phyloP scores from a whole-genome alignment of 2,113 vertebrate genomes.

The Ondatra zibethicus region DNA sequence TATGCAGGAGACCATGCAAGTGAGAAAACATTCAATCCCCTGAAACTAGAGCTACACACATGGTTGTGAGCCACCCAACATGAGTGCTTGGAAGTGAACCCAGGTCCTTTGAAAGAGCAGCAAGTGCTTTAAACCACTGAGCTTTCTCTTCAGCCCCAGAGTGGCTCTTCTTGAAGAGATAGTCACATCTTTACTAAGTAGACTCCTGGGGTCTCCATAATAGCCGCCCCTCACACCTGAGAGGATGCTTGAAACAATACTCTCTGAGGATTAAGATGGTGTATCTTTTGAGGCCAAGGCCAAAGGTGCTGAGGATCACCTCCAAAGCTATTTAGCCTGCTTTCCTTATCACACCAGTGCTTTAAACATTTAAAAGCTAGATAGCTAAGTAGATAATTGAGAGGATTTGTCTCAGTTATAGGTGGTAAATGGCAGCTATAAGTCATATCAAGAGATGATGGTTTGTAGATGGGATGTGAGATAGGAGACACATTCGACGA shows the following conservation, averaged over 20 bases:
- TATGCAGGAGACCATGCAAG: too few relatives aligned
- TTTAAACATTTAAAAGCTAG: not conserved
- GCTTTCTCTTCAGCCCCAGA: not conserved
- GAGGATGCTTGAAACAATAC: not conserved
- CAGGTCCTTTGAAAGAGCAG: not conserved
- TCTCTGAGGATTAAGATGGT: not conserved
- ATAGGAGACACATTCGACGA: not conserved
- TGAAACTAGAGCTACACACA: too few relatives aligned
- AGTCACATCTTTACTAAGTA: not conserved
- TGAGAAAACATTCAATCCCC: too few relatives aligned
- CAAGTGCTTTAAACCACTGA: not conserved
- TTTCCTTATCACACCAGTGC: not conserved
- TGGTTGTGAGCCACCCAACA: not conserved
- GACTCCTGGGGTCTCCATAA: not conserved
- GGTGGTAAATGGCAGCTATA: not conserved
- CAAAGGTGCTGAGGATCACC: not conserved
- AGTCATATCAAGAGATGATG: not conserved
- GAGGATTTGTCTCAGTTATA: not conserved
- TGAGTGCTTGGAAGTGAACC: not conserved
- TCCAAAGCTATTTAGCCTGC: too few relatives aligned
- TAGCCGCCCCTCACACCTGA: not conserved
- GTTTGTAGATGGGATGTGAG: not conserved
- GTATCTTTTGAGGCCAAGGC: not conserved
- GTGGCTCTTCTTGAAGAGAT: not conserved
- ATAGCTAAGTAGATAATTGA: not conserved